phyloP scores from a whole-genome alignment of 2,113 vertebrate genomes.

The Pedionomus torquatus region DNA sequence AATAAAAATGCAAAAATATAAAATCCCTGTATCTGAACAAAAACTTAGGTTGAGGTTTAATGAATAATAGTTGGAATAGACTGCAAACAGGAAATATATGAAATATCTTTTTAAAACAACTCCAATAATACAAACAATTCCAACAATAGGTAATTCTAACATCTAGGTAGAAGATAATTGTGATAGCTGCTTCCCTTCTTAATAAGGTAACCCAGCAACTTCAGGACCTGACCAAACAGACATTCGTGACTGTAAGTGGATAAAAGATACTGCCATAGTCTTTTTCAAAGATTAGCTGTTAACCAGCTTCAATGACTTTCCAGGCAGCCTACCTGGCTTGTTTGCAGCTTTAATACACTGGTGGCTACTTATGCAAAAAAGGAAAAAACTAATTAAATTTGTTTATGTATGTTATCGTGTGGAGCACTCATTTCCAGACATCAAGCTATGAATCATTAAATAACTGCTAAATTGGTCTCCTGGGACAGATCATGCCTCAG shows the following conservation, averaged over 20 bases:
- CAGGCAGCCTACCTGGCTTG: slow-evolving; percentile 64
- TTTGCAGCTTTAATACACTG: slow-evolving; percentile 71
- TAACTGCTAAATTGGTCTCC: slow-evolving; percentile 92
- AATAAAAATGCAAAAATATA: not conserved
- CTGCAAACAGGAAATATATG: not conserved
- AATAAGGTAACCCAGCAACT: not conserved
- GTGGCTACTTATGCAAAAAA: slow-evolving; percentile 77
- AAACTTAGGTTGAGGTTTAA: not conserved
- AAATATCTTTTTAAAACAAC: not conserved
- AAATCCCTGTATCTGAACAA: not conserved
- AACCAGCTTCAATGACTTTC: slow-evolving; percentile 51
- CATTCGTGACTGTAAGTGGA: not conserved
- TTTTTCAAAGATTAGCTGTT: not conserved
- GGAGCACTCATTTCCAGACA: slow-evolving; percentile 90
- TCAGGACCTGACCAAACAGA: not conserved
- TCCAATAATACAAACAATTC: too few relatives aligned
- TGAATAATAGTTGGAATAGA: not conserved
- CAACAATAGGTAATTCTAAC: not conserved
- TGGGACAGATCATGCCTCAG: slow-evolving; percentile 74
- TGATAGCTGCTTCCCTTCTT: not conserved
- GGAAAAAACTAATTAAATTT: slow-evolving; percentile 90
- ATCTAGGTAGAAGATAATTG: not conserved
- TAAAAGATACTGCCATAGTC: not conserved
- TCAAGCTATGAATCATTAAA: slow-evolving; percentile 94
- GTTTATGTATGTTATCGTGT: slow-evolving; percentile 95